Conservation (phyloP, 2,888 invertebrate genomes). For the Trichopria drosophilae region DNA sequence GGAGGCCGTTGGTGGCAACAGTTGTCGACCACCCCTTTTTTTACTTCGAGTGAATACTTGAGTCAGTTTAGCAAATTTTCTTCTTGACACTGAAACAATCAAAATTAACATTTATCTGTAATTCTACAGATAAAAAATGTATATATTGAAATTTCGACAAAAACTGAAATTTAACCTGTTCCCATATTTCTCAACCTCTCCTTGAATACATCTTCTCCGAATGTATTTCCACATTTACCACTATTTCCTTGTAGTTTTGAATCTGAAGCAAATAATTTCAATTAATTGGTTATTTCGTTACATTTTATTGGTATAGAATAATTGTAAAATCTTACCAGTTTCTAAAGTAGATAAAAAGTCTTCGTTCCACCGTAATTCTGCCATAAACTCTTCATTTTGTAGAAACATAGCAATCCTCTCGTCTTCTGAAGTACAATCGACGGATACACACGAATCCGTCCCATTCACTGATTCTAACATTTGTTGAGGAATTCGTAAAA, state of each 20-base stretch:
- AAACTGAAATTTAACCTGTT: conserved; percentile 63
- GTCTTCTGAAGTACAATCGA: conserved; percentile 64
- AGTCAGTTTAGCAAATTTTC: conserved; percentile 79
- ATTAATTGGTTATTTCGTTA: not conserved
- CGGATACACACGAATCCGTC: conserved; percentile 36
- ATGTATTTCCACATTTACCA: conserved; percentile 43
- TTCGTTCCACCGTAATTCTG: conserved; percentile 81
- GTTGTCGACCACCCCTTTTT: conserved; percentile 53
- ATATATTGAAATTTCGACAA: not conserved
- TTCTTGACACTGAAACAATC: conserved; percentile 70
- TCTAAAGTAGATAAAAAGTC: conserved; percentile 85
- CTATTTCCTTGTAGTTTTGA: conserved; percentile 50
- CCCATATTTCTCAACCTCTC: conserved; percentile 82
- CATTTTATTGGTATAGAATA: not conserved
- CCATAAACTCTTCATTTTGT: conserved; percentile 89
- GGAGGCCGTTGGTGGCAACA: conserved; percentile 55
- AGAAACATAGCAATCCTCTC: conserved; percentile 83
- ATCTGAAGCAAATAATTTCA: conserved; percentile 38
- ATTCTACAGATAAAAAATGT: not conserved
- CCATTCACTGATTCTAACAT: too few relatives aligned
- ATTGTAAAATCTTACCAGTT: conserved; percentile 63
- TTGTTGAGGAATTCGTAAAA: conserved; percentile 67
- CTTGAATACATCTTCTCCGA: conserved; percentile 71
- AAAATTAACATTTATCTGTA: conserved; percentile 16
- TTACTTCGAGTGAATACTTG: conserved; percentile 71